These are phyloP conservation scores for Orthosia cruda DNA, from an alignment of 2,888 invertebrate species.

Conservation along the genomic window DNA sequence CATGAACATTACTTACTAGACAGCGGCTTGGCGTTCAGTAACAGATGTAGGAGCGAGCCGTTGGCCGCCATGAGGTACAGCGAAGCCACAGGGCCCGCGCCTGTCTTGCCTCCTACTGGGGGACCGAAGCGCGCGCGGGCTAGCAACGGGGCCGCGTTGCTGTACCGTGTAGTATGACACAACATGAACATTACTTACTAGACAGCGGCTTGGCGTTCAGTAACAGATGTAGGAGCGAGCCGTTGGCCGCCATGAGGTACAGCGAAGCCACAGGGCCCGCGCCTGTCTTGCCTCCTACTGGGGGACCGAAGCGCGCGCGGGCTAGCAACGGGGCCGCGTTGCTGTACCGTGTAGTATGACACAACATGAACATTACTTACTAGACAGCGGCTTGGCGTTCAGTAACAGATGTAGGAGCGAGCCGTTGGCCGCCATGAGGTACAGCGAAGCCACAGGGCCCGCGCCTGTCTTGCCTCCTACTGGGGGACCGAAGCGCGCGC, in stretches of 20 bases:
- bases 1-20: too few relatives aligned
- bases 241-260: conserved; percentile 97
- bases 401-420: conserved; percentile 97
- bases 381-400: conserved; percentile 93
- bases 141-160: too few relatives aligned
- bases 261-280: conserved; percentile 94
- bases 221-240: conserved; percentile 97
- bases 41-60: too few relatives aligned
- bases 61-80: too few relatives aligned
- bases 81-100: too few relatives aligned
- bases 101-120: too few relatives aligned
- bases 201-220: conserved; percentile 94
- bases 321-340: conserved; percentile 94
- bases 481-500: conserved; percentile 91
- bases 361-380: conserved; percentile 57
- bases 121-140: too few relatives aligned
- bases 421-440: conserved; percentile 97
- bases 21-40: too few relatives aligned
- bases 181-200: conserved; percentile 60
- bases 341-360: conserved; percentile 70
- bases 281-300: conserved; percentile 80
- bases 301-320: conserved; percentile 91
- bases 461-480: conserved; percentile 79
- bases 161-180: too few relatives aligned
- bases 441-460: conserved; percentile 95